Conservation (phyloP, 37 sponge, comb jelly and placozoan genomes). For the Halichondria panicea region DNA sequence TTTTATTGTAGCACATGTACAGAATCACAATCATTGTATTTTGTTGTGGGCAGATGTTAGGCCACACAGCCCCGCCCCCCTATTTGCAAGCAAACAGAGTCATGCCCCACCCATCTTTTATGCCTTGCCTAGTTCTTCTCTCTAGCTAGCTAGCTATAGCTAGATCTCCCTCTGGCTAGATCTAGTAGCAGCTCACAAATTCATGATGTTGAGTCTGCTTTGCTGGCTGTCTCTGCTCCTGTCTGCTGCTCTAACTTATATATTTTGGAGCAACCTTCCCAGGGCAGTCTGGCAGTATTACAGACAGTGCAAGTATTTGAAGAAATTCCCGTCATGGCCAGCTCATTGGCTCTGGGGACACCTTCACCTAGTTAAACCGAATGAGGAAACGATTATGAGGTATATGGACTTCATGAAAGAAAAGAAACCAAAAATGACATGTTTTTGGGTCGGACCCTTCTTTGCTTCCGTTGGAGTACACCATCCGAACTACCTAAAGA, state of each 20-base stretch:
- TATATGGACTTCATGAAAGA: neutral
- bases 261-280: constrained; percentile 7
- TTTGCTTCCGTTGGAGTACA: constrained; percentile 4
- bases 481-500: constrained; percentile 11
- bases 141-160: too few species aligned
- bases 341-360: constrained; percentile 4
- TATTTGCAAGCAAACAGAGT: too few species aligned
- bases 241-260: neutral
- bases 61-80: too few species aligned
- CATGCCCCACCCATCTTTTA: too few species aligned
- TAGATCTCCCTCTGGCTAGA: too few species aligned
- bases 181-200: too few species aligned
- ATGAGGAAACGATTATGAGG: neutral
- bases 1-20: too few species aligned
- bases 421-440: neutral
- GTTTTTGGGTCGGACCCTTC: constrained; percentile 22
- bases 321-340: neutral
- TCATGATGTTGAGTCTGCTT: too few species aligned
- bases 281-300: neutral
- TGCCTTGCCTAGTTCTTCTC: too few species aligned
- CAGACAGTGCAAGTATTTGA: neutral
- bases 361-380: neutral
- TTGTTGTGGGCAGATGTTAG: too few species aligned
- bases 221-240: too few species aligned
- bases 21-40: too few species aligned